phyloP scores from a whole-genome alignment of 1,140 invertebrate species.

The Theocolax elegans region DNA sequence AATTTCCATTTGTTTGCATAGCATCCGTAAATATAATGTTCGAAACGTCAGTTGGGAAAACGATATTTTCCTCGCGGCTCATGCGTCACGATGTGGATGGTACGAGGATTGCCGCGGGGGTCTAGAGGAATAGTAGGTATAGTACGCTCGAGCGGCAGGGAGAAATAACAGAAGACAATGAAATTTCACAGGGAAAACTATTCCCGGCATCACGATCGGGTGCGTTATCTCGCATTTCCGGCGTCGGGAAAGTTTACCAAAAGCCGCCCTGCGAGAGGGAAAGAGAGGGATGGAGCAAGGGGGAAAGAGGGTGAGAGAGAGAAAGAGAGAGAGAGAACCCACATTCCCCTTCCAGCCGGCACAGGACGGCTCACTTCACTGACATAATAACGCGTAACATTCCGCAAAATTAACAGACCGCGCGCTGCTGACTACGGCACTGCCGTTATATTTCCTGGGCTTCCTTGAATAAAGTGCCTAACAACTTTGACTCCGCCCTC shows the following conservation, averaged over 20 bases:
- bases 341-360: not conserved
- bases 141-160: not conserved
- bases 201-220: constrained; percentile 23
- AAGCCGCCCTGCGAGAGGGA: not conserved
- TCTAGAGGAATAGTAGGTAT: too few species aligned
- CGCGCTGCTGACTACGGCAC: not conserved
- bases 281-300: too few species aligned
- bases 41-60: not conserved
- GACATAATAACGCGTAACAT: constrained; percentile 33
- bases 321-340: not conserved
- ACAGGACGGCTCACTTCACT: constrained; percentile 20
- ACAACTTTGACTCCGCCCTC: constrained; percentile 20
- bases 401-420: constrained; percentile 36
- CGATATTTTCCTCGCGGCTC: not conserved
- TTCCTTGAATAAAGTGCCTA: constrained; percentile 30
- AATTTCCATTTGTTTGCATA: not conserved
- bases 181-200: constrained; percentile 27
- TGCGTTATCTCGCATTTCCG: constrained; percentile 34
- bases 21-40: not conserved
- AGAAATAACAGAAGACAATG: constrained; percentile 25
- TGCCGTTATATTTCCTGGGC: not conserved
- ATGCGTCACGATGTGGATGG: too few species aligned
- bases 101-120: too few species aligned
- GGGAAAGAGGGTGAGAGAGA: too few species aligned
- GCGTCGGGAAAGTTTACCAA: constrained; percentile 31